Evolutionary conservation across 2,113 vertebrate genomes (phyloP).

Genomic region (Alosa alosa): DNA sequence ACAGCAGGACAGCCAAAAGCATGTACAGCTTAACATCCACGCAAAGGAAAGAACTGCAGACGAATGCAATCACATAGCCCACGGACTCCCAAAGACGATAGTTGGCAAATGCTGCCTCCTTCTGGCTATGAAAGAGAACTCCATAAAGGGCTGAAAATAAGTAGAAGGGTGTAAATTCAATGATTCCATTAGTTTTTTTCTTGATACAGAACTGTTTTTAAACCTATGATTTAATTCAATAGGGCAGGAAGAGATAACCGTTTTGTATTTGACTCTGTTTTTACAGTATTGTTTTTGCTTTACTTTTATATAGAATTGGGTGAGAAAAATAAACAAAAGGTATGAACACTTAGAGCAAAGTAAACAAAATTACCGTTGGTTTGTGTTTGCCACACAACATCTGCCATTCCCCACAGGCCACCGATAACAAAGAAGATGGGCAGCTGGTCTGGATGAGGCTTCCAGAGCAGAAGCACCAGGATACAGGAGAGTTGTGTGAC

Average conservation of each 20-base stretch:
- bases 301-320: too few relatives aligned
- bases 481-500: too few relatives aligned
- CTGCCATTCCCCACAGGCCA: conserved; percentile 70
- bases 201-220: too few relatives aligned
- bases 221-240: too few relatives aligned
- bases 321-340: too few relatives aligned
- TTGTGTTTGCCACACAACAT: conserved; percentile 79
- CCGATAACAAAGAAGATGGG: conserved; percentile 62
- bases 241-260: too few relatives aligned
- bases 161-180: neutral
- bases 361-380: conserved; percentile 63
- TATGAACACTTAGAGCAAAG: too few relatives aligned
- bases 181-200: too few relatives aligned
- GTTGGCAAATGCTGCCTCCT: conserved; percentile 76
- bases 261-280: too few relatives aligned
- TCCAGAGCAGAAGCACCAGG: too few relatives aligned
- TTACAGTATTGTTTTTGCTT: too few relatives aligned
- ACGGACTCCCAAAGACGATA: conserved; percentile 77
- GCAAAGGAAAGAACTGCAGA: conserved; percentile 68
- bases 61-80: conserved; percentile 70
- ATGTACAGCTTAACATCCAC: conserved; percentile 67
- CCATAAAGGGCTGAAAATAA: conserved; percentile 67
- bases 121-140: conserved; percentile 68
- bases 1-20: conserved; percentile 52
- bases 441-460: too few relatives aligned